Conservation (phyloP, 2,888 invertebrate genomes). For the Charanyca ferruginea region DNA sequence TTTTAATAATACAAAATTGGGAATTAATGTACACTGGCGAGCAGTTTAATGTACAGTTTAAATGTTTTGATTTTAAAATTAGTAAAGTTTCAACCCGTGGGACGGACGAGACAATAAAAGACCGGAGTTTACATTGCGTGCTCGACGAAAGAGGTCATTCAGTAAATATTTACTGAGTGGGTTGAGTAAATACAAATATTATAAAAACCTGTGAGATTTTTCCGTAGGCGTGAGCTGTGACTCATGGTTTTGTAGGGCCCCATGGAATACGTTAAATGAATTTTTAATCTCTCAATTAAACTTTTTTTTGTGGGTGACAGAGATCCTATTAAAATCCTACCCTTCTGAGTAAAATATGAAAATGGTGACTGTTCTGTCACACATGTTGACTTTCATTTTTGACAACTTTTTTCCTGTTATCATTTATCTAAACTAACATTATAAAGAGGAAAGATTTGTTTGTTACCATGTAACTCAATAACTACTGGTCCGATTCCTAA, state of each 20-base stretch:
- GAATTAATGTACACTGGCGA: slow-evolving; percentile 58
- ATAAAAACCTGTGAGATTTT: slow-evolving; percentile 58
- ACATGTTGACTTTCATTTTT: neutral
- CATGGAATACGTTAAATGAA: slow-evolving; percentile 29
- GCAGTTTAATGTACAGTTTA: slow-evolving; percentile 52
- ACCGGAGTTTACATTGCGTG: slow-evolving; percentile 49
- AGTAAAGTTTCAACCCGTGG: slow-evolving; percentile 55
- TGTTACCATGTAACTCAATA: too few relatives aligned
- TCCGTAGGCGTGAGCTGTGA: slow-evolving; percentile 32
- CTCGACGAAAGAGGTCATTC: slow-evolving; percentile 55
- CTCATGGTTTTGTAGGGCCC: slow-evolving; percentile 44
- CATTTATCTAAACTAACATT: too few relatives aligned
- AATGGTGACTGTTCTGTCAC: neutral
- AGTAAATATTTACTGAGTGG: slow-evolving; percentile 60
- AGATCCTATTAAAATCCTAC: slow-evolving; percentile 11
- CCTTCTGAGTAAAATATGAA: slow-evolving; percentile 1
- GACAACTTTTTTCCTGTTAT: neutral
- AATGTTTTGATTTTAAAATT: slow-evolving; percentile 63
- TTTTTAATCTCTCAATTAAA: slow-evolving; percentile 48
- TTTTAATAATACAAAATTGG: slow-evolving; percentile 59
- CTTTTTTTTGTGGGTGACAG: slow-evolving; percentile 23
- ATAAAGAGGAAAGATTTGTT: too few relatives aligned
- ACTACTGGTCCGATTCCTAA: too few relatives aligned
- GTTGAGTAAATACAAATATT: slow-evolving; percentile 62
- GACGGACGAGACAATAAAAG: slow-evolving; percentile 55